Evolutionary conservation across 2,113 vertebrate genomes (phyloP).

Genomic region (Castor canadensis): DNA sequence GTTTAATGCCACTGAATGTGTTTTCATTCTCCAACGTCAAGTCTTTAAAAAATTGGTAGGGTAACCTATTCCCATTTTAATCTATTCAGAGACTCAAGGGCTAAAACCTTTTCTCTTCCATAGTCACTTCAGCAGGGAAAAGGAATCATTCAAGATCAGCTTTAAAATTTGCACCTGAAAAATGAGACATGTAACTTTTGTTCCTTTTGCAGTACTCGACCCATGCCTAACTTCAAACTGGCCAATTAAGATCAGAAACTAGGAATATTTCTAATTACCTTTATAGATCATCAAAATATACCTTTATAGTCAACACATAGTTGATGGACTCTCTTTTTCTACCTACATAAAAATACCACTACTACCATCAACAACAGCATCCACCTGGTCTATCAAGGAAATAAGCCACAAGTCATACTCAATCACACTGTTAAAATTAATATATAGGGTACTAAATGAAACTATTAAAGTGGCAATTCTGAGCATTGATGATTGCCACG

Average conservation of each 20-base stretch:
- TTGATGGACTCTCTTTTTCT: background rate
- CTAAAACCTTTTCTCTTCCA: background rate
- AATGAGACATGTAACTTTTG: background rate
- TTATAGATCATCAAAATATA: background rate
- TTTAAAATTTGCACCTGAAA: background rate
- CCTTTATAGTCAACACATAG: background rate
- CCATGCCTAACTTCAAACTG: background rate
- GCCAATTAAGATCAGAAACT: background rate
- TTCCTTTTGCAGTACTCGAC: background rate
- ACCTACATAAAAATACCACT: background rate
- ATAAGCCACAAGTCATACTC: background rate
- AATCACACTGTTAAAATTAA: background rate
- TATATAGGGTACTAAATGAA: background rate
- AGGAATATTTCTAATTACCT: background rate
- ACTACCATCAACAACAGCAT: background rate
- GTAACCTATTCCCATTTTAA: too few relatives aligned
- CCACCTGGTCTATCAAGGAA: background rate
- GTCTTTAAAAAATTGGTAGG: too few relatives aligned
- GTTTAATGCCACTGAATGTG: background rate
- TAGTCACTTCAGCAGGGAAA: background rate
- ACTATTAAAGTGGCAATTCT: background rate
- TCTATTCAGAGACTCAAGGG: background rate
- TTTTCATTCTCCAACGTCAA: too few relatives aligned
- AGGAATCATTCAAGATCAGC: background rate
- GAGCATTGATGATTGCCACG: background rate